phyloP scores from a whole-genome alignment of 2,113 vertebrate species.

The Rattus norvegicus region GRCr8 NC_086039.1:145802501-145803000 shows the following conservation, averaged over 20 bases:
- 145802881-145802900: neutral
- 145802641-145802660: constrained; percentile 72
- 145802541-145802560: constrained; percentile 62
- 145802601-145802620: constrained; percentile 66
- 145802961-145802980: constrained; percentile 18
- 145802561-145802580: constrained; percentile 52
- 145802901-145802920: constrained; percentile 3
- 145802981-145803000: neutral
- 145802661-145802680: constrained; percentile 59
- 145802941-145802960: constrained; percentile 9
- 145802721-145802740: constrained; percentile 61
- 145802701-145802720: constrained; percentile 56
- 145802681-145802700: constrained; percentile 65
- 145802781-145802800: constrained; percentile 12
- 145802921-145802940: neutral
- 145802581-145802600: constrained; percentile 61
- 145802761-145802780: constrained; percentile 47
- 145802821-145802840: constrained; percentile 17
- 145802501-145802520: constrained; percentile 59
- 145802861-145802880: neutral
- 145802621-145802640: constrained; percentile 66
- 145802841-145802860: neutral
- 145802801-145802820: neutral
- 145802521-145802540: constrained; percentile 73
- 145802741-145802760: constrained; percentile 64